Evolutionary conservation across 2,888 invertebrate species (phyloP), one percentile per base, ranked within the genome.

Genomic region (Pterostichus madidus): DNA sequence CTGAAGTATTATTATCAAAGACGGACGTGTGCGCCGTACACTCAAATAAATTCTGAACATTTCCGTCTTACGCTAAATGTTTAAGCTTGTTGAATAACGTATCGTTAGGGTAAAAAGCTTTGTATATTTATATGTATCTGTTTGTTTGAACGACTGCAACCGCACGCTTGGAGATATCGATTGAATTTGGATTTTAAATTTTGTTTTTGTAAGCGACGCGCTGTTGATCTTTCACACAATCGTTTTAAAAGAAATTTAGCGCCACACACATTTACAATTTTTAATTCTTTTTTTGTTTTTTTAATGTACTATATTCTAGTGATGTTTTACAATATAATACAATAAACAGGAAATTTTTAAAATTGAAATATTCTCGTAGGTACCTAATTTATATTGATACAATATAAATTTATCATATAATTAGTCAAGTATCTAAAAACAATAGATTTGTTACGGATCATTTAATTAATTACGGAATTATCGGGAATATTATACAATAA

Each of bases 131-230:
- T 68, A 68, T 68, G 44, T 68, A 68, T 68, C 31, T 44, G 68
- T 68, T 71, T 71, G 64, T 32, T 39, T 44, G 46, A 71, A 46
- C 10, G 15, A 39, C n/a, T 39, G 53, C 53, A 75, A 46, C 15
- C 53, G 31, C 44, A 53, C n/a, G 75, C 53, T 75, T 11, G 13
- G 11, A 13, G 24, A 75, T 53, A 75, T 75, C 49, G 73, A 75
- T 53, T 75, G 31, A 52, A 75, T 75, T 75, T 75, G 75, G 75
- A 75, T 75, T 52, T 73, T 32, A 75, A 75, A 75, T 75, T 75
- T 31, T 52, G 71, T 71, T 44, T 44, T 71, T 31, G 46, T 71
- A 71, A 71, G 71, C 24, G 49, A 52, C 35, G 13, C 32, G 53
- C 52, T 53, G 53, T 75, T 75, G 75, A 75, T 75, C 75, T 75